phyloP scores from a whole-genome alignment of 2,113 vertebrate genomes.

The Ochotona curzoniae region DNA sequence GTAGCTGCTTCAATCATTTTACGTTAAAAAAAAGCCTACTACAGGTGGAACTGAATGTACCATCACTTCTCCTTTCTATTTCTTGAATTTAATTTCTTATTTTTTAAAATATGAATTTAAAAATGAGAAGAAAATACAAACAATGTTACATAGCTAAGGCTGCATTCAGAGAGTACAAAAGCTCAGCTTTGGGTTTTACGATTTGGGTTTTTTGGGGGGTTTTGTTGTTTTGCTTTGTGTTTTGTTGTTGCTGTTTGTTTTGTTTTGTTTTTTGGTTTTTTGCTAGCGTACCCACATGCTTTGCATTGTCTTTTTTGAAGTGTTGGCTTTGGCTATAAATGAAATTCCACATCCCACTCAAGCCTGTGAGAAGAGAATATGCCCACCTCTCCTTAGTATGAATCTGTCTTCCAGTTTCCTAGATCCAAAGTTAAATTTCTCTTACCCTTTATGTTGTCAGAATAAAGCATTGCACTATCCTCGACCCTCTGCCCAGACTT shows the following conservation, averaged over 20 bases:
- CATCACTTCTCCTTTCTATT: neutral
- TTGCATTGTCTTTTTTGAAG: neutral
- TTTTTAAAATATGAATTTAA: neutral
- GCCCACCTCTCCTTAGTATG: neutral
- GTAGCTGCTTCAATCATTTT: neutral
- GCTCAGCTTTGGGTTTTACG: too few species aligned
- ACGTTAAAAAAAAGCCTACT: neutral
- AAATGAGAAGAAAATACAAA: neutral
- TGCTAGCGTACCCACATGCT: neutral
- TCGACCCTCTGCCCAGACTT: neutral
- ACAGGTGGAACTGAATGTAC: neutral
- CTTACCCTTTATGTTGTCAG: neutral
- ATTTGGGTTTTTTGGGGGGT: too few species aligned
- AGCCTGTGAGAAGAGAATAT: neutral
- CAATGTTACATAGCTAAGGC: neutral
- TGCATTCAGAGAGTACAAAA: neutral
- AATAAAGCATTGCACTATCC: neutral
- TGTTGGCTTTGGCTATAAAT: neutral
- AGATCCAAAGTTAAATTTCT: neutral
- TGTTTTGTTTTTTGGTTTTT: neutral
- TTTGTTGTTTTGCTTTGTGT: too few species aligned
- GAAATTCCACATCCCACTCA: neutral
- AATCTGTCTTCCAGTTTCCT: neutral
- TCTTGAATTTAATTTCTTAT: conserved; percentile 24
- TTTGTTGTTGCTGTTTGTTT: too few species aligned